Evolutionary conservation across 1,140 invertebrate genomes (phyloP).

Genomic region (Aphidius ervi): DNA sequence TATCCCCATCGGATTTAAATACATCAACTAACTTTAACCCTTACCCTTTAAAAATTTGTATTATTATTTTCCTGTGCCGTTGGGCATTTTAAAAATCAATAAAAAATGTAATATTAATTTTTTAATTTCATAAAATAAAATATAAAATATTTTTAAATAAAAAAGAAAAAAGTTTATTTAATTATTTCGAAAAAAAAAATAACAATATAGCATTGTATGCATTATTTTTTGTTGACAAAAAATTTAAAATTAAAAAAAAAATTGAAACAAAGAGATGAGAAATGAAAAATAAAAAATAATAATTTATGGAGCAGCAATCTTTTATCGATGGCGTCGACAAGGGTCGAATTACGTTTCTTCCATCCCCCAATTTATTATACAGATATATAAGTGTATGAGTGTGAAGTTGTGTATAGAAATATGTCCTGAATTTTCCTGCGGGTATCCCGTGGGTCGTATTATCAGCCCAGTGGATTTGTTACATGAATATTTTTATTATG

Average conservation of each 20-base stretch:
- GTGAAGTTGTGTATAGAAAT: neutral
- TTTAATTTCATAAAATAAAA: no score
- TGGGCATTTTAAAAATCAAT: no score
- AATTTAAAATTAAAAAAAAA: neutral
- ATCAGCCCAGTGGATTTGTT: conserved; percentile 6
- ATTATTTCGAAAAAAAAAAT: no score
- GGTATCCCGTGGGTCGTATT: conserved; percentile 6
- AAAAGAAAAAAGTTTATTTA: neutral
- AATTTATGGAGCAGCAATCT: conserved; percentile 1
- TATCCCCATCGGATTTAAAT: conserved; percentile 3
- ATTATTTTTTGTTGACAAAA: neutral
- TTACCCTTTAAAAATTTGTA: no score
- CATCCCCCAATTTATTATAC: no score
- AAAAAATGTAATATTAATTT: no score
- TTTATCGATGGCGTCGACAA: conserved; percentile 2
- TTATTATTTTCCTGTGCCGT: no score
- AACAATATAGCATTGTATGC: no score
- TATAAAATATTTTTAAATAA: neutral
- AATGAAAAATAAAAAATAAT: neutral
- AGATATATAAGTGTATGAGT: no score
- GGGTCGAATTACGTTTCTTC: conserved; percentile 6
- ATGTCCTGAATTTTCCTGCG: neutral
- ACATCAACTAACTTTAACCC: no score
- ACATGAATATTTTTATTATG: conserved; percentile 4
- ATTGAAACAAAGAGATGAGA: conserved; percentile 13